Base-by-base conservation (phyloP, 2,797 vertebrate species). In the Octomys mimax region DNA sequence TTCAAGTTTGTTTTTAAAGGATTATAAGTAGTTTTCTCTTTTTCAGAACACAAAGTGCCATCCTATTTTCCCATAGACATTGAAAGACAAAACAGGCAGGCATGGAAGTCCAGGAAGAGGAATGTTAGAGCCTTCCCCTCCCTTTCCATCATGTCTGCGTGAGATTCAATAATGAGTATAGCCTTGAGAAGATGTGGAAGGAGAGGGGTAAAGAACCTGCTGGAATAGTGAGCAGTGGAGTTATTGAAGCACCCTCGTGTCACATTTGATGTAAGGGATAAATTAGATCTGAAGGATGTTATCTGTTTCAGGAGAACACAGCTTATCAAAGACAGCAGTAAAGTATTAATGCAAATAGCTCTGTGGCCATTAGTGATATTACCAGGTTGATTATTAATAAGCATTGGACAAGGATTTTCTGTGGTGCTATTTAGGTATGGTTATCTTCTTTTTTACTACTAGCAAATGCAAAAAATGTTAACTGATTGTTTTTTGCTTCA, bases 1-100 rank as follows among this genome's bases (percentile, higher is more conserved):
- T 61, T 66, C 36, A 92, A 33, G 22, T 93, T 90, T 85, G 22
- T 85, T 94, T 97, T 75, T 92, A 31, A 91, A 92, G 87, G n/a
- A 85, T 70, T 83, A 66, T 70, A 93, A 75, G 31, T 36, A 42
- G 77, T 80, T 87, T 87, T 5, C 49, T 73, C 80, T 28, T 26
- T 0, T 87, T 86, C 3, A 59, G 66, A 71, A 86, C 95, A 59
- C 3, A 91, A 86, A 42, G 24, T 79, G 54, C 36, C 24, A 11
- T 78, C 54, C 36, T 42, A 21, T 94, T 80, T 62, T 59, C 52
- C 84, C 66, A 66, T 16, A 70, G 42, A 62, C 18, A 36, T 78
- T 68, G 33, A 80, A 62, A 61, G 66, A 49, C 26, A 9, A 59
- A 66, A 78, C 39, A 78, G 52, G 49, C 31, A 57, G 36, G 39